phyloP scores from a whole-genome alignment of 2,113 vertebrate genomes.

The Ginglymostoma cirratum region DNA sequence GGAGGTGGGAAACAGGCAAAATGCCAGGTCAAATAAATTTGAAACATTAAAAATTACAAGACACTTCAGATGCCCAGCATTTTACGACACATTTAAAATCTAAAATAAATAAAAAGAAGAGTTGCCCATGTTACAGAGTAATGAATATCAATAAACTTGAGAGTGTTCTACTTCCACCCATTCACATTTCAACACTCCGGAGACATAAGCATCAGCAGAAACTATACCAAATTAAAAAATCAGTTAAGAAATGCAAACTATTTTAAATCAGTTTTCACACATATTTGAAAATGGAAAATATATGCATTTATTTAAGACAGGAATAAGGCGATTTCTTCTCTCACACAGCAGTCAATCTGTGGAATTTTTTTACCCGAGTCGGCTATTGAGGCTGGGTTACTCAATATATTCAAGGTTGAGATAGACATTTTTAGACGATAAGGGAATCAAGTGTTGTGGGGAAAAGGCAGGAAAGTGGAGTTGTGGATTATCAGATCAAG shows the following conservation, averaged over 20 bases:
- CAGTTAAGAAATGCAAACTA: neutral
- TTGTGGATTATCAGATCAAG: too few relatives aligned
- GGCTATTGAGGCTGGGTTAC: too few relatives aligned
- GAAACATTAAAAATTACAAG: neutral
- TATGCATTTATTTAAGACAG: neutral
- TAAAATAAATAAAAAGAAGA: neutral
- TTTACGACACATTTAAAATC: neutral
- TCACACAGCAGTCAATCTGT: too few relatives aligned
- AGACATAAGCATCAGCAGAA: neutral
- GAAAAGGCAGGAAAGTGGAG: too few relatives aligned
- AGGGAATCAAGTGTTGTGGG: too few relatives aligned
- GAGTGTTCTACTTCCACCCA: neutral
- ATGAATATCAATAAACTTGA: neutral
- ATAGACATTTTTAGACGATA: too few relatives aligned
- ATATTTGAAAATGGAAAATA: constrained; percentile 7
- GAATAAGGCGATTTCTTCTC: too few relatives aligned
- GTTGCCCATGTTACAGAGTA: neutral
- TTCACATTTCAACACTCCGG: neutral
- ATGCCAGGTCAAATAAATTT: neutral
- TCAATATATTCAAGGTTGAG: too few relatives aligned
- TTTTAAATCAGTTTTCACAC: neutral
- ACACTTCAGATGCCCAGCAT: neutral
- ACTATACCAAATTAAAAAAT: neutral
- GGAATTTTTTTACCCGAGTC: too few relatives aligned
- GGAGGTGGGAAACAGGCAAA: neutral